These are phyloP conservation scores for Aplocera efformata DNA, from an alignment of 2,888 invertebrate genomes.

Conservation along the genomic window DNA sequence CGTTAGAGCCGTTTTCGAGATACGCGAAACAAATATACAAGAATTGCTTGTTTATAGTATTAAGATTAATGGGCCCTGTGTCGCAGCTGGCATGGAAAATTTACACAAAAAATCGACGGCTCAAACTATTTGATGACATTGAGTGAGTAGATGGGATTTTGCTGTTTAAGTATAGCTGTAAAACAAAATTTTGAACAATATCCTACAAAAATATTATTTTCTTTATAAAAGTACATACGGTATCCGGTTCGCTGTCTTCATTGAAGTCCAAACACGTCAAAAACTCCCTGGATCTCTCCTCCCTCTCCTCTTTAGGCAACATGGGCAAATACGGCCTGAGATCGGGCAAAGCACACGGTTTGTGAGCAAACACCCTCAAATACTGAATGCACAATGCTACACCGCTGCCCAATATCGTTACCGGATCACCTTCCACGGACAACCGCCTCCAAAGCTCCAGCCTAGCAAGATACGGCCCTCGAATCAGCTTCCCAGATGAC, in stretches of 20 bases:
- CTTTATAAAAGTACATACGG: conserved; percentile 59
- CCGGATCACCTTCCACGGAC: conserved; percentile 76
- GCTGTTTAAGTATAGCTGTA: no score
- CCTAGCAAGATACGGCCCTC: conserved; percentile 92
- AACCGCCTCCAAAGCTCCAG: conserved; percentile 86
- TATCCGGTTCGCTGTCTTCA: conserved; percentile 82
- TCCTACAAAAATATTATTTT: no score
- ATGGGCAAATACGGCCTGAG: conserved; percentile 87
- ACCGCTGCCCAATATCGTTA: conserved; percentile 80
- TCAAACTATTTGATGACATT: no score
- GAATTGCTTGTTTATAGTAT: no score
- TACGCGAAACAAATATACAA: no score
- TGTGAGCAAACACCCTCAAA: conserved; percentile 90
- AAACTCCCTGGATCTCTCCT: conserved; percentile 80
- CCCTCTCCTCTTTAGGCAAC: conserved; percentile 82
- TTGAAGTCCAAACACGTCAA: conserved; percentile 83
- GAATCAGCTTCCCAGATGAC: conserved; percentile 70
- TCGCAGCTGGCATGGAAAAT: no score
- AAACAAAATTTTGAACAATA: no score
- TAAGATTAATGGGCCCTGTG: no score
- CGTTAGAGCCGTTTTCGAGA: no score
- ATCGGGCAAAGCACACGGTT: conserved; percentile 92
- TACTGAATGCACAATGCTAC: conserved; percentile 88
- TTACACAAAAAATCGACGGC: no score
- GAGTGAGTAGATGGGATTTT: no score